Evolutionary conservation across 1,140 invertebrate species (phyloP).

Genomic region (Drosophila simulans): DNA sequence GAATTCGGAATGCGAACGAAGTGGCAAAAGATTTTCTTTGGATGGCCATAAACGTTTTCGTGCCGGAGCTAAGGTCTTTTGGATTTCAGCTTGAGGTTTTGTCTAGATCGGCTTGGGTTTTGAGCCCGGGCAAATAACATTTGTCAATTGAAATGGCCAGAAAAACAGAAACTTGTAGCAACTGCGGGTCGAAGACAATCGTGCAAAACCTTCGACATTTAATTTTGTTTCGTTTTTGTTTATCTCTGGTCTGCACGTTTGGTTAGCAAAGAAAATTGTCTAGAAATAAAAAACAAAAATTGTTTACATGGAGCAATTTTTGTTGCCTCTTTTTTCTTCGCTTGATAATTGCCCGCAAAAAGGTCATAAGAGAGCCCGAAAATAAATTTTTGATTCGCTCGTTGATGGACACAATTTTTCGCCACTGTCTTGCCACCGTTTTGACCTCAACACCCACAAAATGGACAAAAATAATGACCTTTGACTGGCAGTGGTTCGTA

Average conservation of each 20-base stretch:
- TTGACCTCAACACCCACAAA: slow-evolving; percentile 68
- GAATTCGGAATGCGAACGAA: slow-evolving; percentile 36
- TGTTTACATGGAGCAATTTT: slow-evolving; percentile 60
- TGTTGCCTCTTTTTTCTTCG: slow-evolving; percentile 45
- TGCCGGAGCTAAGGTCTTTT: slow-evolving; percentile 49
- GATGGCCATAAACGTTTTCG: slow-evolving; percentile 50
- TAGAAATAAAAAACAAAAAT: slow-evolving; percentile 37
- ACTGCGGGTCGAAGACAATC: slow-evolving; percentile 58
- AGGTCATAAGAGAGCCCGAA: slow-evolving; percentile 57
- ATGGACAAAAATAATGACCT: slow-evolving; percentile 60
- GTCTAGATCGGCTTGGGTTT: slow-evolving; percentile 31
- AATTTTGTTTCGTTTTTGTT: slow-evolving; percentile 73
- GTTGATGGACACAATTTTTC: slow-evolving; percentile 41
- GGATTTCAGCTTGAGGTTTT: slow-evolving; percentile 49
- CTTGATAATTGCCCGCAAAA: slow-evolving; percentile 70
- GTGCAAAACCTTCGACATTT: slow-evolving; percentile 83
- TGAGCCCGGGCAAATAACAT: slow-evolving; percentile 50
- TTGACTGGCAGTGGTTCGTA: slow-evolving; percentile 51
- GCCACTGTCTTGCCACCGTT: slow-evolving; percentile 36
- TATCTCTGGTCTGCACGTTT: slow-evolving; percentile 66
- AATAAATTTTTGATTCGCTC: slow-evolving; percentile 45
- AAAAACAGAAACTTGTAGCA: slow-evolving; percentile 45
- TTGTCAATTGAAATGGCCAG: slow-evolving; percentile 75
- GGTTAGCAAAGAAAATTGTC: slow-evolving; percentile 64
- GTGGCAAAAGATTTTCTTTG: slow-evolving; percentile 69